These are phyloP conservation scores for Pocillopora grandis DNA, from an alignment of 92 coral and sea anemone species.

Conservation along the genomic window DNA sequence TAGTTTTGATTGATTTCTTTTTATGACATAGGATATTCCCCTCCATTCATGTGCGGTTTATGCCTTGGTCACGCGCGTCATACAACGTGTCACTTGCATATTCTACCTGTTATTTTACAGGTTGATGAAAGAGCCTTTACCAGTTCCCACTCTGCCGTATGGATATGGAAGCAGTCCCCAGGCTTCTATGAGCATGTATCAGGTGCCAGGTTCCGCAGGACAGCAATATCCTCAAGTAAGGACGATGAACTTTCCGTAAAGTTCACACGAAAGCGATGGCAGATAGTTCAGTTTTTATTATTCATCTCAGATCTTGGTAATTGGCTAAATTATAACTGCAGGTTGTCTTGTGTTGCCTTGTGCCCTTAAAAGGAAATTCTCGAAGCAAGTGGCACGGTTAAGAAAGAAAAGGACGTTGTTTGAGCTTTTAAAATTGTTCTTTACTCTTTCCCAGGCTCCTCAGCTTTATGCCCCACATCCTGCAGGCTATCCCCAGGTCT, in stretches of 20 bases:
- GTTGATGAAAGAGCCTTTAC: constrained; percentile 86
- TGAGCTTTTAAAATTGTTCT: not conserved
- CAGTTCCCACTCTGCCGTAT: constrained; percentile 73
- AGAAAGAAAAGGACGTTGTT: not conserved
- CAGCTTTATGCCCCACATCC: constrained; percentile 72
- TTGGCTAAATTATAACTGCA: too few species aligned
- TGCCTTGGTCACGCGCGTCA: too few species aligned
- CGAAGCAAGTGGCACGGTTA: too few species aligned
- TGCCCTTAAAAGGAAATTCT: too few species aligned
- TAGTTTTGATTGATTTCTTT: too few species aligned
- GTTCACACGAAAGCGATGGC: too few species aligned
- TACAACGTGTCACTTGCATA: not conserved
- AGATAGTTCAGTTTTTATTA: too few species aligned
- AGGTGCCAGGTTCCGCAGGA: constrained; percentile 50
- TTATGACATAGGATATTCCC: too few species aligned
- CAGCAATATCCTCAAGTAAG: constrained; percentile 71
- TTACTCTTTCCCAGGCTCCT: constrained; percentile 37
- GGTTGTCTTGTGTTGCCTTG: too few species aligned
- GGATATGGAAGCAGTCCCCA: constrained; percentile 61
- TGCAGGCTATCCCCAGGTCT: constrained; percentile 70
- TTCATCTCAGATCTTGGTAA: too few species aligned
- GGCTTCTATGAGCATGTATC: constrained; percentile 61
- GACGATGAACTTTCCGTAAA: not conserved
- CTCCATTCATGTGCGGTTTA: too few species aligned
- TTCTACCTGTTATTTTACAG: constrained; percentile 32